These are phyloP conservation scores for Parasteatoda lunata DNA, from an alignment of 2,888 invertebrate genomes.

Conservation along the genomic window DNA sequence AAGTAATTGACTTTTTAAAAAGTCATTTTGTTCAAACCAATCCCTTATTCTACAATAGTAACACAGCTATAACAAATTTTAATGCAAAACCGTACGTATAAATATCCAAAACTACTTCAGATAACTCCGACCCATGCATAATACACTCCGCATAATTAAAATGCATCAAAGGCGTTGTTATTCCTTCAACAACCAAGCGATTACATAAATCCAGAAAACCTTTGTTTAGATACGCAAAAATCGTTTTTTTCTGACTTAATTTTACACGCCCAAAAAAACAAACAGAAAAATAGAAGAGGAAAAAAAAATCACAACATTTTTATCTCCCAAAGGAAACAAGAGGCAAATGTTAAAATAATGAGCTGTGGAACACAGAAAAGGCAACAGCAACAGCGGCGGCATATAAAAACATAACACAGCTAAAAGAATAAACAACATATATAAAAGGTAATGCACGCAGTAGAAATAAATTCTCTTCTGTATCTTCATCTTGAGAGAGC, in stretches of 20 bases:
- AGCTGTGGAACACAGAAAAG: neutral
- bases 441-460: neutral
- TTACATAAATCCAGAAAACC: neutral
- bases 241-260: neutral
- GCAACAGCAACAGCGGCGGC: neutral
- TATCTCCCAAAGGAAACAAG: neutral
- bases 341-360: constrained; percentile 28
- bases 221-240: neutral
- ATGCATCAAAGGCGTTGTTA: neutral
- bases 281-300: neutral
- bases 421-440: neutral
- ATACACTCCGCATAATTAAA: neutral
- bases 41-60: no score
- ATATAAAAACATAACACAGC: neutral
- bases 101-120: neutral
- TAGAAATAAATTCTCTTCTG: constrained; percentile 1
- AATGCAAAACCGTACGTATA: neutral
- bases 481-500: constrained; percentile 4
- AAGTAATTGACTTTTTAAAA: no score
- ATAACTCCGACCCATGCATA: neutral
- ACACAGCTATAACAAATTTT: no score
- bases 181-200: neutral
- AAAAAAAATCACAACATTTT: neutral
- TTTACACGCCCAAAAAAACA: neutral
- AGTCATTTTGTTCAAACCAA: no score